Conservation (phyloP, 1,140 invertebrate species). For the Listronotus oregonensis region DNA sequence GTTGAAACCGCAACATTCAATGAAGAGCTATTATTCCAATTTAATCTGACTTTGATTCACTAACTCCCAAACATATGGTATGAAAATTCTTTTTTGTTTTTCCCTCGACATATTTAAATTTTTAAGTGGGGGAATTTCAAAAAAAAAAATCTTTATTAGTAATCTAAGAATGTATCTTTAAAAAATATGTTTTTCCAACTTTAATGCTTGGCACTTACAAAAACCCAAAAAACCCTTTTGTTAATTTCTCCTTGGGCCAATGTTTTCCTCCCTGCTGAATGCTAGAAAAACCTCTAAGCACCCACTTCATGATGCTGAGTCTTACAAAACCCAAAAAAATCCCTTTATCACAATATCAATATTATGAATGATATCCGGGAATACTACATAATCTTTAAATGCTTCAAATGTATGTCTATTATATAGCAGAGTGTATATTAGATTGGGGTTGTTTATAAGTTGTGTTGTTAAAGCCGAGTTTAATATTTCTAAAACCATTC, state of each 20-base stretch:
- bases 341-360: constrained; percentile 84
- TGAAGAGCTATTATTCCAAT: constrained; percentile 67
- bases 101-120: constrained; percentile 99
- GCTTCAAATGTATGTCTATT: constrained; percentile 89
- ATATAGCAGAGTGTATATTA: constrained; percentile 95
- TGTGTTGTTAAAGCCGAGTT: constrained; percentile 91
- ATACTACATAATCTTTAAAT: constrained; percentile 84
- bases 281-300: constrained; percentile 81
- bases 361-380: constrained; percentile 96
- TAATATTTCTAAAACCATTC: constrained; percentile 95
- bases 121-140: constrained; percentile 98
- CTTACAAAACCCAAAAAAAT: constrained; percentile 50
- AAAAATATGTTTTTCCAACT: too few relatives aligned
- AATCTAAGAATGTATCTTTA: too few relatives aligned
- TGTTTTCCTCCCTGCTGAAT: constrained; percentile 86
- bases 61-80: constrained; percentile 97
- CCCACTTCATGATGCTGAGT: constrained; percentile 66
- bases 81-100: constrained; percentile 98
- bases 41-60: constrained; percentile 78
- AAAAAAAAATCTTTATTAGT: constrained; percentile 47
- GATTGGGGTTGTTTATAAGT: constrained; percentile 88
- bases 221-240: too few relatives aligned
- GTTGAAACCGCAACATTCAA: constrained; percentile 45
- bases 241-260: constrained; percentile 89
- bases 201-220: too few relatives aligned